These are phyloP conservation scores for Nemurella pictetii DNA, from an alignment of 2,888 invertebrate genomes.

Conservation along the genomic window DNA sequence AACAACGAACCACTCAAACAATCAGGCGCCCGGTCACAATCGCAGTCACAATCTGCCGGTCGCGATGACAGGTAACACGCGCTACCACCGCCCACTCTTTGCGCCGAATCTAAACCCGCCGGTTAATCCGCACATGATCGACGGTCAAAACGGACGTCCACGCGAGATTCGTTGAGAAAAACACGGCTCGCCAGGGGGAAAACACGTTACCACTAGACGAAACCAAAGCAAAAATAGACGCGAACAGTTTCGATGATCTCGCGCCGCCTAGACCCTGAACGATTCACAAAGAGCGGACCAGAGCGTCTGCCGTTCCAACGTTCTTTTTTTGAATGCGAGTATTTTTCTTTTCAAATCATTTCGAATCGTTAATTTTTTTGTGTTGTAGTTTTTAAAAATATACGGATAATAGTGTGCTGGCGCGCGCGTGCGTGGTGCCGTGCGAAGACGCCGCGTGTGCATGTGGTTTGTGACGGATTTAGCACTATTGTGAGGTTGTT, in stretches of 20 bases:
- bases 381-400: background rate
- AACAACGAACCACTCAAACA: background rate
- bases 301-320: background rate
- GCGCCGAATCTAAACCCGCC: background rate
- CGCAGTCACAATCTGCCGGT: background rate
- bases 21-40: background rate
- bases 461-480: conserved; percentile 32
- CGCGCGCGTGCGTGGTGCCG: conserved; percentile 3
- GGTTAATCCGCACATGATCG: background rate
- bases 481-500: conserved; percentile 2
- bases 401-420: background rate
- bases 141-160: background rate
- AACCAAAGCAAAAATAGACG: background rate
- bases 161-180: background rate
- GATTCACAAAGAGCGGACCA: conserved; percentile 5
- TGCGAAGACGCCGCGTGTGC: conserved; percentile 17
- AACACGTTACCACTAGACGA: background rate
- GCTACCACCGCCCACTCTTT: conserved; percentile 4
- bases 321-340: background rate
- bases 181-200: background rate
- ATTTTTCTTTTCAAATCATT: conserved; percentile 23
- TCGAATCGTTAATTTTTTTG: conserved; percentile 26
- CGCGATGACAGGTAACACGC: background rate
- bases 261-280: conserved; percentile 27
- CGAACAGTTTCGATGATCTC: background rate